Conservation (phyloP, 2,113 vertebrate genomes). For the Lagenorhynchus albirostris region DNA sequence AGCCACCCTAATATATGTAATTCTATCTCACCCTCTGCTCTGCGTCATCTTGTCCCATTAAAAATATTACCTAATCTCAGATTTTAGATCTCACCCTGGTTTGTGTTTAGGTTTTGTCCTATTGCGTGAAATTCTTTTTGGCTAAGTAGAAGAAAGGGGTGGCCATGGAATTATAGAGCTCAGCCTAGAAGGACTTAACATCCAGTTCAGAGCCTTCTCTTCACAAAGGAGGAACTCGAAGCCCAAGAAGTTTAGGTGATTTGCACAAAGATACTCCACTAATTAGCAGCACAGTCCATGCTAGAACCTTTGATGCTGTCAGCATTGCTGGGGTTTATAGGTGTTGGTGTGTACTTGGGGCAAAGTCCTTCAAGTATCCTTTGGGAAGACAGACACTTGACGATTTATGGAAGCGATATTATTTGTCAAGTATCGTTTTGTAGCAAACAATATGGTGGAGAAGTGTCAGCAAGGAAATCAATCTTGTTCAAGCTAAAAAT, state of each 20-base stretch:
- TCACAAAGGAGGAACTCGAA: neutral
- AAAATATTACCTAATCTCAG: neutral
- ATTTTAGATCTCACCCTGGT: neutral
- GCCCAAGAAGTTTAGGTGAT: neutral
- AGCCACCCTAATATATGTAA: neutral
- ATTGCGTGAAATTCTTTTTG: neutral
- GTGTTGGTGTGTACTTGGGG: neutral
- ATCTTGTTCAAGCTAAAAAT: constrained; percentile 44
- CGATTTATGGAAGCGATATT: neutral
- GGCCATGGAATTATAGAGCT: too few species aligned
- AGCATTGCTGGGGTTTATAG: neutral
- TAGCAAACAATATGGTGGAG: constrained; percentile 47
- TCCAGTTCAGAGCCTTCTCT: neutral
- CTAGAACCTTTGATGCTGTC: neutral
- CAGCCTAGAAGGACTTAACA: too few species aligned
- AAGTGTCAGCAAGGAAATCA: constrained; percentile 44
- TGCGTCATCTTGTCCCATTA: neutral
- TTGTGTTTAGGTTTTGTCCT: neutral
- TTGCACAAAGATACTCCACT: neutral
- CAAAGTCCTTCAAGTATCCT: neutral
- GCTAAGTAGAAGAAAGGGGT: neutral
- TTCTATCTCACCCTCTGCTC: neutral
- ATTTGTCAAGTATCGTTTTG: constrained; percentile 5
- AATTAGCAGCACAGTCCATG: neutral
- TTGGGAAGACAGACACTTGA: neutral